Base-by-base conservation (phyloP, 2,797 vertebrate species). In the Galagoides demidoff region DNA sequence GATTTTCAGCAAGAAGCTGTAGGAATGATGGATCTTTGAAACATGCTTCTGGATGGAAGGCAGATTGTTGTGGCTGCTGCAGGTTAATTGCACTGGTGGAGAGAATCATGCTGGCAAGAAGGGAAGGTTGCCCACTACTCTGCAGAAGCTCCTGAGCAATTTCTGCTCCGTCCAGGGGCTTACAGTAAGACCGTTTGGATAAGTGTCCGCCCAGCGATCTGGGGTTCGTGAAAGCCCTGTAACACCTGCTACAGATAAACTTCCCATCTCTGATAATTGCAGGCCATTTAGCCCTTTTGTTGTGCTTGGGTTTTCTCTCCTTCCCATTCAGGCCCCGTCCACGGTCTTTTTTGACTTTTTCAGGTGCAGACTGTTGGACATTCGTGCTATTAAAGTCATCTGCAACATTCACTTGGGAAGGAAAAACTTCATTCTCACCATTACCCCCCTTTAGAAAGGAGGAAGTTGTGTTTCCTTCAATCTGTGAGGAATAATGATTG, bases 161-260 rank as follows among this genome's bases (percentile, higher is more conserved):
- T 94, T 99, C 99, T 1, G 99, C 98, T 96, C 99, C 99, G 83
- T 99, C 99, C 43, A 99, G 99, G 34, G 99, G 99, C 97, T 99
- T 99, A 98, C 99, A 99, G 11, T 98, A 98, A 73, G 99, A 97
- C 52, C 99, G 98, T 96, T 99, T 99, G 45, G 99, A 99, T 94
- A 99, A 99, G 98, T 99, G 99, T 86, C 99, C 99, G 91, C 99
- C 99, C 16, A 99, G 99, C 66, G 99, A 99, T 97, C 99, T 99
- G 34, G 99, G 99, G 98, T 99, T 99, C 79, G 98, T 97, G 97
- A 99, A 99, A 94, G 99, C 98, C 98, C 99, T 98, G 94, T 99
- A 99, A 98, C 99, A 99, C 74, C 99, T 98, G 92, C 99, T 99
- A 97, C 99, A 99, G 96, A 99, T 99, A 97, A 99, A 99, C 97